These are phyloP conservation scores for Phrynosoma platyrhinos DNA, from an alignment of 2,113 vertebrate genomes.

Conservation along the genomic window DNA sequence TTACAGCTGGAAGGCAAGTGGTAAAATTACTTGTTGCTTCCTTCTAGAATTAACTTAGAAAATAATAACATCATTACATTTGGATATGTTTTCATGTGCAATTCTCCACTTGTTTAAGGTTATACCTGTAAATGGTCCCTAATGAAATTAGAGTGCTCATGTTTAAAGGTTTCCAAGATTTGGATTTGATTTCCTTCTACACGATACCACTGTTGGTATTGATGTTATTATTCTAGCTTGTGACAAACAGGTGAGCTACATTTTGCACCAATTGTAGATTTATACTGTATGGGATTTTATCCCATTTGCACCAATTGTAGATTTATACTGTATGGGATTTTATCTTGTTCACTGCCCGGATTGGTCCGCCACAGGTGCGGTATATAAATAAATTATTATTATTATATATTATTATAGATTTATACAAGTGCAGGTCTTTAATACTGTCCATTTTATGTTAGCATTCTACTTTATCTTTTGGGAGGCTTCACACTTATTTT, in stretches of 20 bases:
- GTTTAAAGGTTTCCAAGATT: neutral
- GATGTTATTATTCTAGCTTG: neutral
- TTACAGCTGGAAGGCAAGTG: no score
- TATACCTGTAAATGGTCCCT: neutral
- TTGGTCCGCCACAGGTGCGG: no score
- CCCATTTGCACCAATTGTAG: no score
- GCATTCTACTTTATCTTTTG: slow-evolving; percentile 67
- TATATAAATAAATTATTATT: no score
- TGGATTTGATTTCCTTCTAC: neutral
- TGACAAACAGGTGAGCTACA: neutral
- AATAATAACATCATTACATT: no score
- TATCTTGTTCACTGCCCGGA: no score
- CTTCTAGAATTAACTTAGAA: neutral
- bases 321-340: no score
- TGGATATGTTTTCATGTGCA: neutral
- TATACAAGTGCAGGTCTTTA: slow-evolving; percentile 5
- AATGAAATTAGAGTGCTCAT: neutral
- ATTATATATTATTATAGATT: no score
- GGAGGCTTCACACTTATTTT: slow-evolving; percentile 58
- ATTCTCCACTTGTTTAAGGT: neutral
- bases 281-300: no score
- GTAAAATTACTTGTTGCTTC: no score
- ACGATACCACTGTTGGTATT: neutral
- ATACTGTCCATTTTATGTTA: slow-evolving; percentile 50
- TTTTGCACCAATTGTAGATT: neutral